Evolutionary conservation across 2,797 vertebrate species (phyloP).

Genomic region (Zalophus californianus): DNA sequence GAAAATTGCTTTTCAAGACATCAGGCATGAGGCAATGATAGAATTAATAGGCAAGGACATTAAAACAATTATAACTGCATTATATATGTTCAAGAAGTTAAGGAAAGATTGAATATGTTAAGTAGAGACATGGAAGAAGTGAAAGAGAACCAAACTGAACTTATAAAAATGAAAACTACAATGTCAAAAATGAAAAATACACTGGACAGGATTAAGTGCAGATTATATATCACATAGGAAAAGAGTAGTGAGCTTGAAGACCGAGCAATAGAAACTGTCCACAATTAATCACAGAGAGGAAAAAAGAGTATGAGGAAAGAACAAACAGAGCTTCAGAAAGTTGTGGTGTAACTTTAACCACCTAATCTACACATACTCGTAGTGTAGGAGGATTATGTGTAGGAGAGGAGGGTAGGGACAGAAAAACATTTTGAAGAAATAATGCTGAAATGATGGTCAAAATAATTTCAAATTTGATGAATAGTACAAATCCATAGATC

Average conservation of each 20-base stretch:
- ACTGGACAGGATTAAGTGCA: neutral
- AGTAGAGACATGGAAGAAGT: neutral
- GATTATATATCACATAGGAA: neutral
- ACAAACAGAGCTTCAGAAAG: neutral
- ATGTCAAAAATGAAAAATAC: neutral
- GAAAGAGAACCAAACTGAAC: neutral
- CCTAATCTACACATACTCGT: neutral
- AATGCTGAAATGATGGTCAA: neutral
- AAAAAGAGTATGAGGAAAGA: neutral
- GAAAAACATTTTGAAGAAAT: neutral
- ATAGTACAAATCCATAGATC: neutral
- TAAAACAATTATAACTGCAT: neutral
- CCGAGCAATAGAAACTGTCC: neutral
- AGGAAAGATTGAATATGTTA: neutral
- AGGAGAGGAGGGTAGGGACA: neutral
- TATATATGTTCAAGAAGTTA: neutral
- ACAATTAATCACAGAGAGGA: neutral
- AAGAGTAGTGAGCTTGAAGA: neutral
- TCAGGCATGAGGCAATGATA: neutral
- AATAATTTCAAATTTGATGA: neutral
- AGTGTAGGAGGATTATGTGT: neutral
- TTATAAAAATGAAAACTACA: conserved; percentile 33
- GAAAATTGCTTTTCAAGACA: neutral
- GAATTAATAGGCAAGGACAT: neutral
- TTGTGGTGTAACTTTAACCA: neutral